phyloP scores from a whole-genome alignment of 2,797 vertebrate genomes.

The Rachycentron canadum region DNA sequence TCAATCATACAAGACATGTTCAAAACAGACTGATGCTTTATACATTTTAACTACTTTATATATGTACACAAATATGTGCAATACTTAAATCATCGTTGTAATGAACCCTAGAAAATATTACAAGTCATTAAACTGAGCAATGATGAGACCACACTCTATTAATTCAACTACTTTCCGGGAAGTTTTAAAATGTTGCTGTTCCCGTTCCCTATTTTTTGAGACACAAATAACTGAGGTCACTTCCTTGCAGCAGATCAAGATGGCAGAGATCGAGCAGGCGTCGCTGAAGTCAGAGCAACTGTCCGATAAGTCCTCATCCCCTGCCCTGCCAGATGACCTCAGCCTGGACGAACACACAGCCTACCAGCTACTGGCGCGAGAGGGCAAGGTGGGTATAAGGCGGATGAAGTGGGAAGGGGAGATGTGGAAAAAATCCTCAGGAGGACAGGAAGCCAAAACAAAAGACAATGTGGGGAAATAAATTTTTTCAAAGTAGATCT shows the following conservation, averaged over 20 bases:
- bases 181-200: constrained; percentile 6
- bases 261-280: constrained; percentile 96
- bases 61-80: constrained; percentile 13
- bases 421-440: background rate
- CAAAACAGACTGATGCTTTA: constrained; percentile 22
- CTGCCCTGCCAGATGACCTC: constrained; percentile 92
- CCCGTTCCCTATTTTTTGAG: background rate
- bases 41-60: constrained; percentile 13
- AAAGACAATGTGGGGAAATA: background rate
- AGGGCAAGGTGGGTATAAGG: constrained; percentile 85
- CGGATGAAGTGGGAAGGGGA: background rate
- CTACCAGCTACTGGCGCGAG: constrained; percentile 86
- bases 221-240: constrained; percentile 54
- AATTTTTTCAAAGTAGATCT: background rate
- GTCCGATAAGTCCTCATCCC: constrained; percentile 94
- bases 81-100: constrained; percentile 8
- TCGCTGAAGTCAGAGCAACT: constrained; percentile 93
- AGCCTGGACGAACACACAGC: constrained; percentile 89
- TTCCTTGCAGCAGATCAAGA: constrained; percentile 90
- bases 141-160: background rate
- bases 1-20: constrained; percentile 28
- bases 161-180: constrained; percentile 1
- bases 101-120: constrained; percentile 14
- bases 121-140: background rate
- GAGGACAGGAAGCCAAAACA: background rate